Base-by-base conservation (phyloP, 2,888 invertebrate species). In the Tenthredo notha region DNA sequence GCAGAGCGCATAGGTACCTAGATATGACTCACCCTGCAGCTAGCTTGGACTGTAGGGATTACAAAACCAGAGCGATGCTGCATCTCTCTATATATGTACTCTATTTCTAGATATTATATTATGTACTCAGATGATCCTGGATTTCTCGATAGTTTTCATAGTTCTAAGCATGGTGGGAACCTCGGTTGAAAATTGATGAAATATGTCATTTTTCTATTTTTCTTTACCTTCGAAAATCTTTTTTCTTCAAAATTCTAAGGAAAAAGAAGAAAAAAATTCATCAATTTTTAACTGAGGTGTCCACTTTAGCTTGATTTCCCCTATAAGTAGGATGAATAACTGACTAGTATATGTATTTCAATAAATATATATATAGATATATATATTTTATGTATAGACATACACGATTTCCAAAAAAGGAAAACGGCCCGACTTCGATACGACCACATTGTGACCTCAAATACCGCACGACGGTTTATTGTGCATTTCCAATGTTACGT, bases 361-460 rank as follows among this genome's bases (percentile, higher is more conserved):
- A 47, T 47, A 47, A 47, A 33, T 67, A 25, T 7, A 29, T 15
- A 33, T 67, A 47, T 47, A 47, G 1, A 33, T 33, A 25, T 18
- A 29, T 25, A 18, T 67, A 18, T 3, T 12, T 67, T 33, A 1
- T 65, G 18, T 21, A 21, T 58, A 18, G 6, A 58, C 4, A 29
- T 29, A 72, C 40, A 40, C 37, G 40, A 74, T 74, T 74, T 40
- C 72, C 72, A 74, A 74, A 74, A n/a, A 74, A 74, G 72, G 72
- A 40, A 43, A 74, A 74, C 43, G 43, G 21, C 43, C 72, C 21
- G 72, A 67, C 67, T 18, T n/a, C 47, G 6, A 54, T 54, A 40
- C 72, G 72, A 74, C 72, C 72, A 74, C 72, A 43, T 74, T 74
- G 25, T 74, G 72, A 74, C 72, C 72, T 74, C 72, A 74, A 74